Evolutionary conservation across 1,140 invertebrate species (phyloP), one percentile per base, ranked within the genome.

Genomic region (Trachymyrmex cornetzi): DNA sequence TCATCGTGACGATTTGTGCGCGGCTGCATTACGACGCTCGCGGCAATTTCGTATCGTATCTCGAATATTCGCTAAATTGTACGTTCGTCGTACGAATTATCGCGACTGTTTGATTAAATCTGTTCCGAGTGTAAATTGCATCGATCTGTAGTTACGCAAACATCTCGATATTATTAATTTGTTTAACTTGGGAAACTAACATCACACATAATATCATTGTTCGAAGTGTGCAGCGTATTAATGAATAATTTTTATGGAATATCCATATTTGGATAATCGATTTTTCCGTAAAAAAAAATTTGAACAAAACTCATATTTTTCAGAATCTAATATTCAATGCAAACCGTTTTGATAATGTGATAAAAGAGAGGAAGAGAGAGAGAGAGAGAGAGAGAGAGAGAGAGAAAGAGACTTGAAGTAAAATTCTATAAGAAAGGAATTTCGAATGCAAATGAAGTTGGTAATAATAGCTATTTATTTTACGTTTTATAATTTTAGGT

Each of bases 1-100:
- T 84, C 69, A 84, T 75, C 57, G 80, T 84, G 80, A n/a, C 69
- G 38, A 74, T 84, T 75, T 44, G 69, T 63, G 55, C 69, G 22
- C 71, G 80, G n/a, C 55, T 84, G 69, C 38, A 84, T 84, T 75
- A 74, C 67, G 61, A 4, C 19, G 69, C 24, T 61, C 69, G 80
- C 80, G 14, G 27, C 57, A 84, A 75, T 82, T 82, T 82, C 27
- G 80, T 44, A 71, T 61, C 50, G 64, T 84, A 74, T 75, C 69
- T 84, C 38, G 64, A n/a, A 38, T 24, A 30, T 81, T 57, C 22
- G 22, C 67, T 48, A 82, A 82, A 74, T 75, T 44, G 69, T 50
- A 75, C n/a, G n/a, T 75, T 75, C 48, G 38, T 24, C 19, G 19
- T 22, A 55, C 38, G 80, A 75, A 84, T 84, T 84, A 84, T 84